Base-by-base conservation (phyloP, 2,113 vertebrate species). In the Morone saxatilis region DNA sequence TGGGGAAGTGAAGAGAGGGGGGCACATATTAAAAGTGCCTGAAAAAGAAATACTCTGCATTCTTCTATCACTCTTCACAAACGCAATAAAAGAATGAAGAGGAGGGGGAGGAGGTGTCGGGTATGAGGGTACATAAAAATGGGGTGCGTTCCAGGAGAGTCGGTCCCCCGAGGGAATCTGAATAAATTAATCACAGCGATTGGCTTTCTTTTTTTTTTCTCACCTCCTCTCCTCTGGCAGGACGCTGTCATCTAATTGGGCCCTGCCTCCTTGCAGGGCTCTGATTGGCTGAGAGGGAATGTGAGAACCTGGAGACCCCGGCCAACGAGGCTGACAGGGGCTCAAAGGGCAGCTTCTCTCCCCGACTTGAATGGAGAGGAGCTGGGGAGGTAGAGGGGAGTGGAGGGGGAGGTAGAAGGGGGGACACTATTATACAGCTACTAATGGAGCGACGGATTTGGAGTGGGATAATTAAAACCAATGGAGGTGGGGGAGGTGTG, bases 101-200 rank as follows among this genome's bases (percentile, higher is more conserved):
- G 75, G 59, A 76, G 73, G 72, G 66, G 41, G 70, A 5, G 70
- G 57, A 12, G 85, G 76, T 50, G 84, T 45, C 45, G 79, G 72
- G 72, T 80, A 68, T 65, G 84, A 82, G 88, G 83, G 80, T 80
- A 70, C 76, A 73, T 83, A 87, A 92, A 92, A 92, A 83, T 20
- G 66, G 89, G 91, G 93, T 90, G 90, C 92, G 86, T 94, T 94
- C 94, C 94, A 96, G 94, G 81, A 91, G 85, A 91, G 87, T 82
- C 71, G 53, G 75, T 91, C 86, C 92, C 89, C 86, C 83, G 87
- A 92, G 95, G 92, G 95, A 95, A 93, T 96, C 94, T 95, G 95
- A 96, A 96, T 96, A 96, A 97, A 97, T 95, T 95, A 96, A 97
- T 96, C 95, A 95, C 92, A 87, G 92, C 94, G 94, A 96, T 96